Base-by-base conservation (phyloP, 2,888 invertebrate species). In the Frankliniella fusca region DNA sequence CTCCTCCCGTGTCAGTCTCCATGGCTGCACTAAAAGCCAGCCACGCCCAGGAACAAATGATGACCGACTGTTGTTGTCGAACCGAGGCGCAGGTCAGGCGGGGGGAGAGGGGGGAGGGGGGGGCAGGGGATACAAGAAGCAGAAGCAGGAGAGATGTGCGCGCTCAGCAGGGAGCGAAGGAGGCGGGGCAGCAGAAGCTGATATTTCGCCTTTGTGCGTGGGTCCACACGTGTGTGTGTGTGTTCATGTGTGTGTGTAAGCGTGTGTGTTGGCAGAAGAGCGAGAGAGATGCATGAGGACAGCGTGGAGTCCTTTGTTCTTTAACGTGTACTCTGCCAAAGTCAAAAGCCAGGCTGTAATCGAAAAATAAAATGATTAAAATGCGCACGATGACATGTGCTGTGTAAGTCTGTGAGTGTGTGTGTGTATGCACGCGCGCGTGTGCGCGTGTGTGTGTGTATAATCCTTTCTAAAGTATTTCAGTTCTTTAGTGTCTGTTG, bases 41-140 rank as follows among this genome's bases (percentile, higher is more conserved):
- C 61, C 61, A 61, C 61, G 61, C 61, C 61, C 61, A 61, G 61
- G 61, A 61, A 61, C 61, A 61, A 61, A 61, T 61, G n/a, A 61
- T 61, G 61, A 61, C 61, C 61, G 61, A 61, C 61, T 18, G 61
- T n/a, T 61, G 61, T 61, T 61, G 61, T 61, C 61, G 61, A 61
- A 61, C 18, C 61, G 38, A 38, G 38, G 38, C n/a, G n/a, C 38
- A 38, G 38, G 38, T 38, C 38, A 38, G 38, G 38, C 5, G 38
- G 38, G 38, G 38, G 38, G 38, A 5, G 38, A 5, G 38, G 38
- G 38, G 38, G 38, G n/a, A n/a, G n/a, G n/a, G n/a, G n/a, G n/a
- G n/a, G n/a, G n/a, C n/a, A n/a, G n/a, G 38, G 38, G 38, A 38
- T 38, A 38, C 5, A 38, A 38, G 38, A 38, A 38, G 38, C 38